Evolutionary conservation across 2,113 vertebrate genomes (phyloP).

Genomic region (Probosciger aterrimus): DNA sequence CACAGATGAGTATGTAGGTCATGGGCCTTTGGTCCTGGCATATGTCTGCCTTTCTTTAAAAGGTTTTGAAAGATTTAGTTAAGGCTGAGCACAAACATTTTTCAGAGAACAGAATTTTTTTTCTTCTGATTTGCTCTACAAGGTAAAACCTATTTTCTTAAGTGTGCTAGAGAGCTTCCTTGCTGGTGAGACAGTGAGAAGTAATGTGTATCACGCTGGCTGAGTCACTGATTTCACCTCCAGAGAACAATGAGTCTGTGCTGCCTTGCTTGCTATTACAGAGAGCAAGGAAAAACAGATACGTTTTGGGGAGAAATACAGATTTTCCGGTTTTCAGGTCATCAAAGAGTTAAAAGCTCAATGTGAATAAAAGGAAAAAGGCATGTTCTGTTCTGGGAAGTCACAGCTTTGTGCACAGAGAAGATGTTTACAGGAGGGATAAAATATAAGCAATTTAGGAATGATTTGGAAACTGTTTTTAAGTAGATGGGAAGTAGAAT

Average conservation of each 20-base stretch:
- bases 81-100: neutral
- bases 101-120: neutral
- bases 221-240: neutral
- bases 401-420: neutral
- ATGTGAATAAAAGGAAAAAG: neutral
- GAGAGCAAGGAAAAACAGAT: neutral
- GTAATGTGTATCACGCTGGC: neutral
- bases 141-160: neutral
- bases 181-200: neutral
- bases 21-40: neutral
- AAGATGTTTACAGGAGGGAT: neutral
- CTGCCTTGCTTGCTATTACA: neutral
- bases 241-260: neutral
- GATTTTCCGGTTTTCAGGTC: neutral
- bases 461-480: neutral
- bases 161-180: neutral
- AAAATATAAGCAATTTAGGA: neutral
- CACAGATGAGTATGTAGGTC: neutral
- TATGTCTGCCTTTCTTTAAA: neutral
- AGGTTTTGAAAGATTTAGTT: neutral
- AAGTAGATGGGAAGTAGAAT: neutral
- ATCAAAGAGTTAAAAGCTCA: conserved; percentile 12
- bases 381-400: neutral
- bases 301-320: neutral
- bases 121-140: neutral